A percentile compares a stretch with the other conserved stretches of the same genome.
Evolutionary conservation across 1,140 invertebrate genomes (phyloP).

Genomic region (Microplitis mediator): DNA sequence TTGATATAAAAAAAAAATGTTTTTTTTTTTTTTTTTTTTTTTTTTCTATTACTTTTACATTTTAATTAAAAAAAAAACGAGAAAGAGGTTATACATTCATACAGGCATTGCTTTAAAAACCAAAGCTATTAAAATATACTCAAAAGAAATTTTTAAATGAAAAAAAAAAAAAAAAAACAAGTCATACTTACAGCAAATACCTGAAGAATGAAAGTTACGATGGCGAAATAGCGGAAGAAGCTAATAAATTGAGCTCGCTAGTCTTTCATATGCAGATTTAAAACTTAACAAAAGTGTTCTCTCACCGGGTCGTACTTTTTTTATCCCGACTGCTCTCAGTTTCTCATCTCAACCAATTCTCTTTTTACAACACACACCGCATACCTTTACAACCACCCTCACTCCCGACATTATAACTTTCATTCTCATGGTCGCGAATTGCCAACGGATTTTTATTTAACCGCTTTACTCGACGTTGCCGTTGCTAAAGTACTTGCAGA

Average conservation of each 20-base stretch:
- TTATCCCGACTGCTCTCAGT: background rate
- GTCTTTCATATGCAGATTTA: constrained; percentile 51
- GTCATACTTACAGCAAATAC: background rate
- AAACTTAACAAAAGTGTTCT: constrained; percentile 45
- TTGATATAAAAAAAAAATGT: too few species aligned
- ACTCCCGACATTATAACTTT: constrained; percentile 3
- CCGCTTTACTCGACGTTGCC: constrained; percentile 35
- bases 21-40: too few species aligned
- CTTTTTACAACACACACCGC: background rate
- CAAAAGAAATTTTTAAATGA: background rate
- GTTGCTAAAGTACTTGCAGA: constrained; percentile 13
- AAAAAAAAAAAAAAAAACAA: too few species aligned
- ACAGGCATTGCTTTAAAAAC: background rate
- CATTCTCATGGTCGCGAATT: constrained; percentile 12
- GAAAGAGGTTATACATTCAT: too few species aligned
- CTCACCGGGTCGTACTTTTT: background rate
- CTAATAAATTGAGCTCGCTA: constrained; percentile 42
- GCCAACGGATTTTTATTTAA: constrained; percentile 44
- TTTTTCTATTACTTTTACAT: too few species aligned
- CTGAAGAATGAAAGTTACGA: background rate
- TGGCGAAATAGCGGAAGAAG: constrained; percentile 10
- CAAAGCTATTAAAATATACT: background rate
- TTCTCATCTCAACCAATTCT: constrained; percentile 8
- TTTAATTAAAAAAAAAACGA: too few species aligned
- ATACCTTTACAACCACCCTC: background rate